Conservation (phyloP, 1,140 invertebrate genomes). For the Octopus bimaculoides region DNA sequence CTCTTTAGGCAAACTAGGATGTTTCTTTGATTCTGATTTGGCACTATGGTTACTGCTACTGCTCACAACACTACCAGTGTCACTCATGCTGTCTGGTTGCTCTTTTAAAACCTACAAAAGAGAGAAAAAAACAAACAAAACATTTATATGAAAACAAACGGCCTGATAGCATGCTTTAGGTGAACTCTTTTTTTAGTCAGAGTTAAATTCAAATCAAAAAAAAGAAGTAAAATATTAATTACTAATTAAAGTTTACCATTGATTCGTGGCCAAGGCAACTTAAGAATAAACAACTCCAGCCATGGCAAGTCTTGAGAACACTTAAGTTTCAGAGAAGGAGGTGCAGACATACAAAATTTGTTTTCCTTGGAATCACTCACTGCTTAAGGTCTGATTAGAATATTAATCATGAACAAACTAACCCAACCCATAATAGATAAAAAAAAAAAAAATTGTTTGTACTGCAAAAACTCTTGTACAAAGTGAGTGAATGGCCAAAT, state of each 20-base stretch:
- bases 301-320: no score
- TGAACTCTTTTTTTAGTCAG: no score
- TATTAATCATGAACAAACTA: not conserved
- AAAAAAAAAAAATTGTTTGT: no score
- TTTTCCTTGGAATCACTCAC: not conserved
- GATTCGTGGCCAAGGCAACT: no score
- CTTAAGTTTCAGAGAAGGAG: no score
- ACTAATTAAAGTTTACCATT: no score
- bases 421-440: not conserved
- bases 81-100: conserved; percentile 34
- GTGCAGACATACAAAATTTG: not conserved
- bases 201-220: no score
- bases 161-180: no score
- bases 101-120: conserved; percentile 43
- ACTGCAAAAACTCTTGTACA: no score
- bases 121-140: not conserved
- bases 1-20: conserved; percentile 54
- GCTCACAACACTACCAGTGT: conserved; percentile 33
- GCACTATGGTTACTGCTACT: conserved; percentile 33
- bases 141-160: conserved; percentile 12
- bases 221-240: no score
- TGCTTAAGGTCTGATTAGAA: not conserved
- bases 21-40: conserved; percentile 53
- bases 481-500: no score
- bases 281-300: no score